Percentiles rank a stretch among this genome's conserved stretches.
Evolutionary conservation across 2,797 vertebrate species (phyloP).

Genomic region (Sebastes trivittatus): DNA sequence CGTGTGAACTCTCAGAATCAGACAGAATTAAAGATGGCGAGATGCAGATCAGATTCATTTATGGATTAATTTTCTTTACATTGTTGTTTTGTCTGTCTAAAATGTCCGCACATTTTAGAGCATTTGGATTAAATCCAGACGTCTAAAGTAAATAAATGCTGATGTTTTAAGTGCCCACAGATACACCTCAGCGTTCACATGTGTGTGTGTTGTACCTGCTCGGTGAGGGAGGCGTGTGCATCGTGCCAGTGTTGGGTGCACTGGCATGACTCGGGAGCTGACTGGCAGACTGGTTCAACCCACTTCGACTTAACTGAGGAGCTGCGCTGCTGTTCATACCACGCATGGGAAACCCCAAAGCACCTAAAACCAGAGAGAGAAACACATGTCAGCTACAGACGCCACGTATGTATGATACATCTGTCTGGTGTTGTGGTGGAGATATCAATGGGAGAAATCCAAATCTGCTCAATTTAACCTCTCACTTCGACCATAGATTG

Average conservation of each 20-base stretch:
- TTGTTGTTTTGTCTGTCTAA: neutral
- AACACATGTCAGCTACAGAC: no score
- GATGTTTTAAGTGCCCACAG: neutral
- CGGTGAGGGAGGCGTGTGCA: constrained; percentile 98
- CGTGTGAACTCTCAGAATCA: neutral
- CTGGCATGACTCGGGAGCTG: constrained; percentile 92
- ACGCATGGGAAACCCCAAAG: constrained; percentile 96
- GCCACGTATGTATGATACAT: no score
- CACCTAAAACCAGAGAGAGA: constrained; percentile 78
- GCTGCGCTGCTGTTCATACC: constrained; percentile 96
- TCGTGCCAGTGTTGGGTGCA: constrained; percentile 92
- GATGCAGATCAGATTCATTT: neutral
- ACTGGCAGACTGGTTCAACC: constrained; percentile 91
- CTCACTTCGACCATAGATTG: no score
- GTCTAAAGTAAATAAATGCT: neutral
- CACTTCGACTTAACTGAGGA: constrained; percentile 91
- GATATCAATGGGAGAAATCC: no score
- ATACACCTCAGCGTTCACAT: neutral
- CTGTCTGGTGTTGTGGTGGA: no score
- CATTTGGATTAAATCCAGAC: neutral
- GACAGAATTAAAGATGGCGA: neutral
- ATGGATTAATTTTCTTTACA: neutral
- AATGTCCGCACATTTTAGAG: neutral
- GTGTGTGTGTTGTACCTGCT: constrained; percentile 86
- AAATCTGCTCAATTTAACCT: no score